Base-by-base conservation (phyloP, 35 echinoderm and acorn worm genomes). In the Strongylocentrotus purpuratus region DNA sequence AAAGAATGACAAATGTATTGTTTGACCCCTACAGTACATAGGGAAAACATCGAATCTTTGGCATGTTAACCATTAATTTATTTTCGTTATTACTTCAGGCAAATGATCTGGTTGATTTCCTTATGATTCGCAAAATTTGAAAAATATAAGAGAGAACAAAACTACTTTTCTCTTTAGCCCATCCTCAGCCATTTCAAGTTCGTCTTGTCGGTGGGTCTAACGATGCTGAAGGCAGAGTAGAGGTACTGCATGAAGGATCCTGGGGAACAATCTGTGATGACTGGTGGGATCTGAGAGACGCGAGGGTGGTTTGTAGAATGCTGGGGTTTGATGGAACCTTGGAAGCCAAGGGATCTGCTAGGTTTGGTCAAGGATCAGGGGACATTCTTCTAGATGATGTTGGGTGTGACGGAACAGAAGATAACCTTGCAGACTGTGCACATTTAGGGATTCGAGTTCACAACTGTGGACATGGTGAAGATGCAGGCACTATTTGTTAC, bases 401-500 rank as follows among this genome's bases (percentile, higher is more conserved):
- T 22, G 0, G n/a, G 0, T 78, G 65, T n/a, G 18, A 7, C 4
- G 65, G 65, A 78, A 5, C 22, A 31, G 65, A 78, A 78, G 65
- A 78, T 0, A 78, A 18, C 20, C 65, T 78, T 0, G 65, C 28
- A 31, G 65, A n/a, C 65, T 78, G 65, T 78, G 7, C 20, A 4
- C 7, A n/a, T 7, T 4, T n/a, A 6, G 4, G 11, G 4, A 92
- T 88, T 50, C 14, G 31, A 17, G 86, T 46, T 5, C n/a, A 88
- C 46, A n/a, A n/a, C n/a, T 95, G 94, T 88, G 45, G n/a, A 45
- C 5, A 33, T 13, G 86, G 28, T n/a, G n/a, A n/a, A n/a, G 94
- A 88, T 32, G 94, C 94, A 46, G 86, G 94, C 31, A 85, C 86
- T 11, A 85, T 95, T 13, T 95, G 94, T 33, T 87, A 59, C 52